These are phyloP conservation scores for Drosophila quadrilineata DNA, from an alignment of 1,140 invertebrate genomes.

Conservation along the genomic window DNA sequence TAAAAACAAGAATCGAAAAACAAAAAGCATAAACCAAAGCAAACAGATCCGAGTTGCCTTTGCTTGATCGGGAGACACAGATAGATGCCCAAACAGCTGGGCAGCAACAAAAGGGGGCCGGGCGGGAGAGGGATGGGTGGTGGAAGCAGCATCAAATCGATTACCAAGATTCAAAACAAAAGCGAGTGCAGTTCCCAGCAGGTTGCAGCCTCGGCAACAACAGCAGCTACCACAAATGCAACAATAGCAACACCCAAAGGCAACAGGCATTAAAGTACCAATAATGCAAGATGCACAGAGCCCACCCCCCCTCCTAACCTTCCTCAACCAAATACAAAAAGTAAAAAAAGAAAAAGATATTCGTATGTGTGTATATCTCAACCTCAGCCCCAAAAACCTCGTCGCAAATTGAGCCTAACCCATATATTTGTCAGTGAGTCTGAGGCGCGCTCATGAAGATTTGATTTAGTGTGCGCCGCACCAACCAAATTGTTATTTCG, in stretches of 20 bases:
- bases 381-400: constrained; percentile 4
- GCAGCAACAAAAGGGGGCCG: not conserved
- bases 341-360: not conserved
- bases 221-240: not conserved
- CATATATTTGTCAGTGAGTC: constrained; percentile 76
- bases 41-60: constrained; percentile 44
- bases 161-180: constrained; percentile 58
- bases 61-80: constrained; percentile 13
- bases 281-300: constrained; percentile 46
- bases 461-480: constrained; percentile 66
- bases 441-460: constrained; percentile 64
- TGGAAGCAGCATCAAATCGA: constrained; percentile 51
- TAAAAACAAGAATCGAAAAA: too few relatives aligned
- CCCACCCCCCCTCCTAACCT: too few relatives aligned
- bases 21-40: too few relatives aligned
- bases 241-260: constrained; percentile 46
- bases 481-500: constrained; percentile 39
- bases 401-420: constrained; percentile 72
- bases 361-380: too few relatives aligned
- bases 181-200: constrained; percentile 67
- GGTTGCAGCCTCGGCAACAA: constrained; percentile 58
- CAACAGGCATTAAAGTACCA: constrained; percentile 63
- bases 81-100: constrained; percentile 1
- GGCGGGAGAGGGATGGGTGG: not conserved
- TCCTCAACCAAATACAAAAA: too few relatives aligned